Evolutionary conservation across 2,888 invertebrate genomes (phyloP), one percentile per base, ranked within the genome.

Genomic region (Machimus rusticus): DNA sequence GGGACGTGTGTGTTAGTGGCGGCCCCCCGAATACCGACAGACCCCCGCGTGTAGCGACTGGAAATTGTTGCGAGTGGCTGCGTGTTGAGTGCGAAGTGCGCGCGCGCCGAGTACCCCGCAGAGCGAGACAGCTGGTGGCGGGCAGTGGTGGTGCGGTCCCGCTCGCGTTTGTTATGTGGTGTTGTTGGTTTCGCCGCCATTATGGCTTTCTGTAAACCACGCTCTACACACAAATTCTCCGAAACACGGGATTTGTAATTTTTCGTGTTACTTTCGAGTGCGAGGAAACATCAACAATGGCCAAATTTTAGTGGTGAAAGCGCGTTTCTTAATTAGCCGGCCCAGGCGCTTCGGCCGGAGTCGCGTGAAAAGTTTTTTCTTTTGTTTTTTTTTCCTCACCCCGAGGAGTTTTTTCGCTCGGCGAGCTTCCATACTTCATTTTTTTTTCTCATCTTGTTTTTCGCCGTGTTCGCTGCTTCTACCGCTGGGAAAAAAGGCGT

Each of bases 121-220:
- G 46, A 78, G 55, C 39, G 76, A 34, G 51, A 86, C 37, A 51
- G n/a, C 28, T 23, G 43, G 76, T 37, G 51, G 23, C 74, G 74
- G 6, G 14, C 43, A 34, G 81, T 46, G n/a, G 28, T 82, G 37
- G 74, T 55, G 76, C 28, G 86, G 23, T 66, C 84, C 66, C 84
- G 66, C 31, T 84, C 39, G n/a, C 39, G 37, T 34, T 78, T 79
- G 34, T 77, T 82, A 77, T 74, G 88, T 76, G 77, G 76, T 88
- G 88, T 87, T 82, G 85, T 87, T 87, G 87, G 85, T 87, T 84
- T 85, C 87, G 95, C 96, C 96, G 96, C 96, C 96, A 96, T 96
- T 96, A 96, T 96, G 96, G 95, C 96, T 95, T 95, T 95, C 94
- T 94, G 94, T 78, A 66, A 94, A 95, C 94, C 94, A 94, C 95